Conservation (phyloP, 37 sponge, comb jelly and placozoan species). For the Mnemiopsis leidyi region DNA sequence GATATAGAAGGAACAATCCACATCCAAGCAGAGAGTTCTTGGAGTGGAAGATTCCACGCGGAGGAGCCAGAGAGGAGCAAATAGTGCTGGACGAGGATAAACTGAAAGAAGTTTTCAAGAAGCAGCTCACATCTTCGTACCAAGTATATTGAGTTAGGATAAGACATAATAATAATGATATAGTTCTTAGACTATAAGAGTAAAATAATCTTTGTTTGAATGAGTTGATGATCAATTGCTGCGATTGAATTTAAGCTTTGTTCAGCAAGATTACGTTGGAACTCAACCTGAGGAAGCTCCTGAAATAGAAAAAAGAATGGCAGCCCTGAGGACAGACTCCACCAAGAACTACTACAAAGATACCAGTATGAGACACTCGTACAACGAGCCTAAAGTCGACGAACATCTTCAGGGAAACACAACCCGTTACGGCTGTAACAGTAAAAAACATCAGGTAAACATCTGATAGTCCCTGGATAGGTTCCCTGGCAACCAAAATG, state of each 20-base stretch:
- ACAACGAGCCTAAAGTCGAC: conserved; percentile 11
- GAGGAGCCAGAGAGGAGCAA: conserved; percentile 54
- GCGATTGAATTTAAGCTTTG: neutral
- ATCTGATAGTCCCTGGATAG: neutral
- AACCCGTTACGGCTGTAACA: conserved; percentile 28
- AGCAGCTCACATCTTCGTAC: conserved; percentile 43
- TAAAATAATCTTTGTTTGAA: too few relatives aligned
- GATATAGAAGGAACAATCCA: conserved; percentile 42
- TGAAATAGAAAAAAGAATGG: neutral
- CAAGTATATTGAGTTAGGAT: too few relatives aligned
- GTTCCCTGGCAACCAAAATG: neutral
- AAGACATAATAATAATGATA: too few relatives aligned
- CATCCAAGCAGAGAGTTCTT: conserved; percentile 53
- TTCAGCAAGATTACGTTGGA: conserved; percentile 51
- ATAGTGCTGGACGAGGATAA: conserved; percentile 24
- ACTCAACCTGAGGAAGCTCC: conserved; percentile 20
- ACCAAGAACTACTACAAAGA: conserved; percentile 16
- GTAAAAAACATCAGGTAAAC: conserved; percentile 20
- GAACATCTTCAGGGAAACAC: conserved; percentile 39
- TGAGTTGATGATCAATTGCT: neutral
- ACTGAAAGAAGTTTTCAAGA: conserved; percentile 50
- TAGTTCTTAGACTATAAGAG: too few relatives aligned
- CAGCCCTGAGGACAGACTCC: neutral
- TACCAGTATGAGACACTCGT: conserved; percentile 56
- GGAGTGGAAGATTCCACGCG: conserved; percentile 64